Conservation (phyloP, 2,113 vertebrate species). For the Glaucidium brasilianum region DNA sequence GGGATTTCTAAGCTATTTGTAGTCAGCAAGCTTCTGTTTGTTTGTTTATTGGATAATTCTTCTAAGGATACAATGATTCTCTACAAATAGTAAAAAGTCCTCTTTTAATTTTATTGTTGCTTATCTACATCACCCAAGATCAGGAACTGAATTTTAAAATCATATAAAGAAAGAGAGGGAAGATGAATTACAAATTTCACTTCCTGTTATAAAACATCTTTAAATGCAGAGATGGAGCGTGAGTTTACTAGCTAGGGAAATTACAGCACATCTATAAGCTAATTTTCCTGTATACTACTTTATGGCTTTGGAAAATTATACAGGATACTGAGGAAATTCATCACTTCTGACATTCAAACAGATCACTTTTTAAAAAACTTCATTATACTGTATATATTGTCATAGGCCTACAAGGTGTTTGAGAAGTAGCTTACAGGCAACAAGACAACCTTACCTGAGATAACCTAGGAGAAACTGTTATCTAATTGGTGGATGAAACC, state of each 20-base stretch:
- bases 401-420: rapidly evolving
- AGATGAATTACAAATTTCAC: background rate
- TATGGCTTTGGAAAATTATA: background rate
- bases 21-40: rapidly evolving
- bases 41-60: background rate
- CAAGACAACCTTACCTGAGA: background rate
- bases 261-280: background rate
- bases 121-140: background rate
- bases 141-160: background rate
- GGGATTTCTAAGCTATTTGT: background rate
- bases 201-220: conserved; percentile 13
- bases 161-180: background rate
- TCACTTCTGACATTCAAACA: conserved; percentile 12
- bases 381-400: background rate
- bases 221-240: background rate
- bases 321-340: background rate
- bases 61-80: background rate
- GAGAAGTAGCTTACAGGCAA: background rate
- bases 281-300: conserved; percentile 2
- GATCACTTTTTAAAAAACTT: background rate
- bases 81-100: background rate
- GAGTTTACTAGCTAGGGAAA: conserved; percentile 42
- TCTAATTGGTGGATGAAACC: background rate
- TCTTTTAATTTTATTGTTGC: background rate
- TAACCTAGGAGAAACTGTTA: background rate